Evolutionary conservation across 1,140 invertebrate species (phyloP).

Genomic region (Lucilia sericata): DNA sequence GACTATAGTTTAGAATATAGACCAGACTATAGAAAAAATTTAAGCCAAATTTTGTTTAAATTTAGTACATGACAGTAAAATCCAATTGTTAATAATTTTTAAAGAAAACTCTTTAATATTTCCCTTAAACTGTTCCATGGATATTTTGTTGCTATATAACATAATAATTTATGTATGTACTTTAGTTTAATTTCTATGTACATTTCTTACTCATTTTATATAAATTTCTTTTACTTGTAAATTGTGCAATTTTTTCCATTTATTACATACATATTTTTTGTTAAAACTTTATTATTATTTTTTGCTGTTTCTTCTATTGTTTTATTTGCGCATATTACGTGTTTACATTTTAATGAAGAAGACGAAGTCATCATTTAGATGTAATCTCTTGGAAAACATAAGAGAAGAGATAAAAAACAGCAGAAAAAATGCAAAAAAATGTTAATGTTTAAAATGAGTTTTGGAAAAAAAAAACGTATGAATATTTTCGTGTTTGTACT

Average conservation of each 20-base stretch:
- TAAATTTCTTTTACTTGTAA: conserved; percentile 22
- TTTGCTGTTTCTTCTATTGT: background rate
- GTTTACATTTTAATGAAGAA: conserved; percentile 16
- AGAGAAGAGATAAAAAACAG: background rate
- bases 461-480: background rate
- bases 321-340: background rate
- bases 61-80: no score
- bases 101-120: no score
- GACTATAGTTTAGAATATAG: no score
- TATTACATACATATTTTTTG: background rate
- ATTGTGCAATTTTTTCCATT: conserved; percentile 5
- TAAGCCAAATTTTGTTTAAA: no score
- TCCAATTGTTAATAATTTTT: no score
- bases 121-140: no score
- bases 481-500: background rate
- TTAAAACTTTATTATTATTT: background rate
- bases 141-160: no score
- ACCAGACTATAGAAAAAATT: no score
- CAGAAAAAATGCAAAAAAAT: conserved; percentile 8
- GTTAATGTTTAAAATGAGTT: background rate
- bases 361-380: conserved; percentile 22
- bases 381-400: conserved; percentile 17
- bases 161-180: no score
- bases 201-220: background rate
- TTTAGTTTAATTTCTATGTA: background rate